phyloP scores from a whole-genome alignment of 2,888 invertebrate species.

The Brachyopa scutellaris region DNA sequence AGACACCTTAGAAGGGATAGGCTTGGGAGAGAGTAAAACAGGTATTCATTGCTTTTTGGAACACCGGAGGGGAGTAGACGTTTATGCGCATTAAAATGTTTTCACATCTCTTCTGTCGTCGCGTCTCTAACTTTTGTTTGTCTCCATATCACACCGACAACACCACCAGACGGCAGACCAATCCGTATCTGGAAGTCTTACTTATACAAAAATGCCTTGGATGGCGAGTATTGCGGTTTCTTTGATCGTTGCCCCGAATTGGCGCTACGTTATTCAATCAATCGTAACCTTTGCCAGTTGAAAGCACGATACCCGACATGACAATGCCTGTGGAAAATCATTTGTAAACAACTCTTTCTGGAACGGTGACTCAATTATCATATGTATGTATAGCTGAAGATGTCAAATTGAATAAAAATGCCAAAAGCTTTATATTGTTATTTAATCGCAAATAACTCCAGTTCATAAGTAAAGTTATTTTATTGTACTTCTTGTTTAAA shows the following conservation, averaged over 20 bases:
- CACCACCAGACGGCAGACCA: conserved; percentile 8
- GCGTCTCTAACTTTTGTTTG: conserved; percentile 40
- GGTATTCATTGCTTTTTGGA: conserved; percentile 66
- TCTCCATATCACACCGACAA: conserved; percentile 29
- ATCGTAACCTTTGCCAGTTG: not conserved
- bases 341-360: too few species aligned
- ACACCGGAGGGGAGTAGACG: conserved; percentile 59
- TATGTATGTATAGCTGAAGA: too few species aligned
- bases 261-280: conserved; percentile 33
- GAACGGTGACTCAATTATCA: too few species aligned
- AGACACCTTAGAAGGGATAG: conserved; percentile 68
- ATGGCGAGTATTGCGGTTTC: conserved; percentile 37
- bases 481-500: too few species aligned
- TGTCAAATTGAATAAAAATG: too few species aligned
- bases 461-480: too few species aligned
- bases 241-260: conserved; percentile 49
- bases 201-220: conserved; percentile 35
- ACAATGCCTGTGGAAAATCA: too few species aligned
- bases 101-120: conserved; percentile 51
- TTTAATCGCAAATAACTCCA: too few species aligned
- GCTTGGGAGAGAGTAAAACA: conserved; percentile 57
- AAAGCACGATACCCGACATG: too few species aligned
- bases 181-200: conserved; percentile 27
- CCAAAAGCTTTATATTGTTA: too few species aligned
- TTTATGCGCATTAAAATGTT: conserved; percentile 66